Conservation (phyloP, 2,888 invertebrate genomes). For the Stictocephala bisonia region DNA sequence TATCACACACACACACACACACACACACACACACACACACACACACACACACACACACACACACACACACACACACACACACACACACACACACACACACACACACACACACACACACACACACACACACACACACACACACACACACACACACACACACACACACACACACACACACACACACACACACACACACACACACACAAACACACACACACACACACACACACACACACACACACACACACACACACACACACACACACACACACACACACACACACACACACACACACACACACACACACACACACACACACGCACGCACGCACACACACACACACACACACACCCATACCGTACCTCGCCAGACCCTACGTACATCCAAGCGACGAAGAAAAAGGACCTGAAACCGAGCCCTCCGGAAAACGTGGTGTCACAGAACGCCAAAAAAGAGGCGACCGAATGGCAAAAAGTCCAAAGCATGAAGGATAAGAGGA, state of each 20-base stretch:
- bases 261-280: constrained; percentile 30
- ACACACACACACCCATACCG: constrained; percentile 21
- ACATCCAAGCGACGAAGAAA: too few relatives aligned
- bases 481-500: too few relatives aligned
- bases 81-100: constrained; percentile 36
- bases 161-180: constrained; percentile 22
- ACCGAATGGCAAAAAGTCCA: too few relatives aligned
- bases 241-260: constrained; percentile 32
- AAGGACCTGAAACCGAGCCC: too few relatives aligned
- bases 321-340: constrained; percentile 25
- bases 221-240: constrained; percentile 28
- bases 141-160: constrained; percentile 32
- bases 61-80: constrained; percentile 28
- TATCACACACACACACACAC: constrained; percentile 31
- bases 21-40: constrained; percentile 30
- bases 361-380: too few relatives aligned
- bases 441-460: too few relatives aligned
- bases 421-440: too few relatives aligned
- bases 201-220: constrained; percentile 31
- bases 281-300: constrained; percentile 35
- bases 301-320: constrained; percentile 30
- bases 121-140: constrained; percentile 34
- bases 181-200: constrained; percentile 20
- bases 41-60: constrained; percentile 31
- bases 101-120: constrained; percentile 30